These are phyloP conservation scores for Diaprepes abbreviatus DNA, from an alignment of 2,888 invertebrate genomes.

Conservation along the genomic window DNA sequence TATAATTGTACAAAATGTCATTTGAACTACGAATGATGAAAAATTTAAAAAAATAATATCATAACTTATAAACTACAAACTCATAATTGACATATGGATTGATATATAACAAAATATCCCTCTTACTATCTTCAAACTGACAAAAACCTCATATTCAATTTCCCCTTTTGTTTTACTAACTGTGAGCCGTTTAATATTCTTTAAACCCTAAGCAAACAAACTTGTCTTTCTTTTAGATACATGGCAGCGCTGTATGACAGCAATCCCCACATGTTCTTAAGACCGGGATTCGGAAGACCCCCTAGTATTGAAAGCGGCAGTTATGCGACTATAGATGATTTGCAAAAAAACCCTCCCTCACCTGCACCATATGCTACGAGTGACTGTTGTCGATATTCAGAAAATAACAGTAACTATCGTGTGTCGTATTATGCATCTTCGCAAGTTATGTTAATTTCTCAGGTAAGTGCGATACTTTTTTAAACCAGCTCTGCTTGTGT, in stretches of 20 bases:
- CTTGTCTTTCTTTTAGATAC: conserved; percentile 70
- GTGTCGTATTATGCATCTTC: conserved; percentile 87
- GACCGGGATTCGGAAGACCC: conserved; percentile 76
- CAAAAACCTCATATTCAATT: conserved; percentile 8
- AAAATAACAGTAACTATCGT: conserved; percentile 73
- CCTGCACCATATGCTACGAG: conserved; percentile 83
- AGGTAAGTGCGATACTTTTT: conserved; percentile 70
- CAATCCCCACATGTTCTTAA: conserved; percentile 82
- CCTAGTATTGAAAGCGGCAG: conserved; percentile 84
- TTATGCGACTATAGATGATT: conserved; percentile 86
- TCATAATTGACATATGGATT: too few relatives aligned
- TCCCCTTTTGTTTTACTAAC: not conserved
- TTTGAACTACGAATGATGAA: too few relatives aligned
- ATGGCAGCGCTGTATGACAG: conserved; percentile 83
- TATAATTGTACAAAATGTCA: too few relatives aligned
- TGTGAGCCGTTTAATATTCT: conserved; percentile 28
- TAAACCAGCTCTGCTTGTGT: too few relatives aligned
- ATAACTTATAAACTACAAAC: too few relatives aligned
- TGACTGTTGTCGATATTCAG: conserved; percentile 71
- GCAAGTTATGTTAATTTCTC: conserved; percentile 80
- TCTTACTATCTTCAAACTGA: conserved; percentile 10
- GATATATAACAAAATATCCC: too few relatives aligned
- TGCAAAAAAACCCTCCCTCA: conserved; percentile 80
- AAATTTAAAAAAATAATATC: too few relatives aligned
- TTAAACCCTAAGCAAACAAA: conserved; percentile 36